Base-by-base conservation (phyloP, 2,797 vertebrate genomes). In the Toxotes lorentzi region DNA sequence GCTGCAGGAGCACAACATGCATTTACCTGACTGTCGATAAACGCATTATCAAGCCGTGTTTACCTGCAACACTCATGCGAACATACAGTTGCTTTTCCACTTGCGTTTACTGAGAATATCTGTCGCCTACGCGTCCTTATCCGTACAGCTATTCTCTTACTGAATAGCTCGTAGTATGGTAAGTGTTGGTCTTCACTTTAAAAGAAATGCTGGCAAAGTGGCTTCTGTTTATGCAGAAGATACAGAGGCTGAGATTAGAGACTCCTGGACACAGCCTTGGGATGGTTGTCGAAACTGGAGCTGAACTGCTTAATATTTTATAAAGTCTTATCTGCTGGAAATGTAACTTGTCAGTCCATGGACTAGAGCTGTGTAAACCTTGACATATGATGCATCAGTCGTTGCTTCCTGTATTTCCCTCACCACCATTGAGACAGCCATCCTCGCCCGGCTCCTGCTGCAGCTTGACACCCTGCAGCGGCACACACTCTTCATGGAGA, bases 401-500 rank as follows among this genome's bases (percentile, higher is more conserved):
- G 51, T 73, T 66, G 67, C 76, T 74, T 78, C 73, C 77, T 80
- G 68, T 78, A n/a, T 78, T 59, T n/a, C 56, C 60, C 45, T 82
- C 66, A 57, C 67, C 76, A 76, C 61, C 77, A 79, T 53, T 38
- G 69, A 61, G 65, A 69, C 56, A 32, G 41, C 19, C 81, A 67
- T 63, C 74, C 64, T 21, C 71, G 69, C 59, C 62, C 32, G 50
- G 53, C 66, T 73, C 71, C 70, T 76, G 62, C 66, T 83, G 80
- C 62, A 83, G 82, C 83, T 66, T 77, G 61, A 79, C 77, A 81
- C 73, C 74, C 72, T 83, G 64, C 82, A 59, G 53, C 57, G 62
- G 38, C 70, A 64, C 71, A 67, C 64, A n/a, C 71, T 71, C 78
- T 72, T 51, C 24, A 53, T 58, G 66, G 43, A 60, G 69, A 51